Evolutionary conservation across 2,888 invertebrate species (phyloP), one percentile per base, ranked within the genome.

Genomic region (Stenodema calcarata): DNA sequence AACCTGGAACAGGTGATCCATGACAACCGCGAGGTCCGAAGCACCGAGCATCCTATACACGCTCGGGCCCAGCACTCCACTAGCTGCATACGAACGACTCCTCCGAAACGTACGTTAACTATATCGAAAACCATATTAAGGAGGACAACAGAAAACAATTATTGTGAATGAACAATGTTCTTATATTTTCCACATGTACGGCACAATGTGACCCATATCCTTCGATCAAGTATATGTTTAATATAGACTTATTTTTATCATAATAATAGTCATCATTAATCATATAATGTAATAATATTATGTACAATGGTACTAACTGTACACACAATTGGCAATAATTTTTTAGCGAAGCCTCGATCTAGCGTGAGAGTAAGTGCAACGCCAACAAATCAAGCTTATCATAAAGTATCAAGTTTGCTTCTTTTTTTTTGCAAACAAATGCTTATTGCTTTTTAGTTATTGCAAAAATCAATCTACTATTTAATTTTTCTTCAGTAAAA

Each of bases 141-240:
- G 84, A 42, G 27, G 73, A 12, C 12, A 54, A 70, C 28, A 41
- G 30, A 82, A 82, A 84, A 84, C 70, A 28, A 73, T 18, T n/a
- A n/a, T n/a, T 16, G 28, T n/a, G 75, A 86, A 81, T 88, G 88
- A 88, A 88, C 87, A 88, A 88, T 88, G 83, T 88, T 88, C 82
- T 88, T 88, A 84, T 87, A 86, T 88, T 88, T 88, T 88, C 85
- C 88, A 88, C 88, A 88, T 88, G 87, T 88, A 88, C 88, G 88
- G 88, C 88, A 88, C 88, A 88, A 87, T 88, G 88, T 88, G 88
- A 88, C 88, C 88, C 87, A 88, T 88, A 87, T 88, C 87, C 87
- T 88, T 88, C 87, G 84, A 88, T 88, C 88, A 88, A 82, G 82
- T 88, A 86, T 88, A 86, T 88, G 81, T 88, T 86, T 86, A 82